Percentiles rank a stretch among this genome's conserved stretches.
phyloP scores from a whole-genome alignment of 2,888 invertebrate genomes.

The Phymatocera aterrima region DNA sequence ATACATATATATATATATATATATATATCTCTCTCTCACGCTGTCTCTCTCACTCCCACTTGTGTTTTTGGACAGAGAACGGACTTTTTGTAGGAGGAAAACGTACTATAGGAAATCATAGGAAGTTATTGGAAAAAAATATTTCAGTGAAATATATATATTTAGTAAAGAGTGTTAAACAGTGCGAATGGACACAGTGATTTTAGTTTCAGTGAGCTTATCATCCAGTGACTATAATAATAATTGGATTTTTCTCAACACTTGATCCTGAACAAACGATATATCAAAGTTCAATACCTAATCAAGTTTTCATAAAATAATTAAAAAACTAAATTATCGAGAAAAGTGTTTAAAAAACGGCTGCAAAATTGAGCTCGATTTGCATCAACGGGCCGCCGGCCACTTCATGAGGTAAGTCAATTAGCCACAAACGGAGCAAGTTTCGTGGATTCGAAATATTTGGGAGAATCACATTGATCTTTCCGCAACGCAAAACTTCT shows the following conservation, averaged over 20 bases:
- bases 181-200: slow-evolving; percentile 20
- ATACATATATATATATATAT: too few species aligned
- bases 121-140: too few species aligned
- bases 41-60: too few species aligned
- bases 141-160: background rate
- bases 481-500: slow-evolving; percentile 28
- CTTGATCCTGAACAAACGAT: too few species aligned
- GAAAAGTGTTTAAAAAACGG: slow-evolving; percentile 73
- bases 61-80: too few species aligned
- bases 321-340: background rate
- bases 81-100: too few species aligned
- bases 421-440: background rate
- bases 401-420: slow-evolving; percentile 83
- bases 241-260: background rate
- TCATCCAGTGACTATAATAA: background rate
- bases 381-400: slow-evolving; percentile 85
- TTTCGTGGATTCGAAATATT: background rate
- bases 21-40: too few species aligned
- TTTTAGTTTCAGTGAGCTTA: slow-evolving; percentile 20
- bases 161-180: background rate
- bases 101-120: too few species aligned
- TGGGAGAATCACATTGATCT: background rate
- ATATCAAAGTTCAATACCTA: too few species aligned
- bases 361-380: slow-evolving; percentile 85
- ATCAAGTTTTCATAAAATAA: too few species aligned